Conservation (phyloP, 2,113 vertebrate species). For the Aramus guarauna region DNA sequence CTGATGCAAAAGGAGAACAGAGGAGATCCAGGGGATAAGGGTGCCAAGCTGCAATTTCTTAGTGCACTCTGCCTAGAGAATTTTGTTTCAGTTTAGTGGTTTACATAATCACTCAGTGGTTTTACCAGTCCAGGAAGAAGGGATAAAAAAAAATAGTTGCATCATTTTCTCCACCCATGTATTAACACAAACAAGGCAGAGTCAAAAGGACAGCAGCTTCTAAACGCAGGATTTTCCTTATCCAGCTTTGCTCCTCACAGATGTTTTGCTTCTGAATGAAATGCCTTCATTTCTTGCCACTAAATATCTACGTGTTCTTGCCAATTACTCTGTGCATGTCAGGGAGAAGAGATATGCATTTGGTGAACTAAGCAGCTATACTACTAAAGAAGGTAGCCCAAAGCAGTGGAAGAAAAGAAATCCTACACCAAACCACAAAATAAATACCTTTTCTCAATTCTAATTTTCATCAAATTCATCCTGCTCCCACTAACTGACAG, state of each 20-base stretch:
- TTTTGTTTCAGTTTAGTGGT: constrained; percentile 39
- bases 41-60: neutral
- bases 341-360: neutral
- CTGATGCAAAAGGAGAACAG: neutral
- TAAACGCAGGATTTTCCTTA: neutral
- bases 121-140: constrained; percentile 42
- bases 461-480: neutral
- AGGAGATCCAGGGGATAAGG: neutral
- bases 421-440: neutral
- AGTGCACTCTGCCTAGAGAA: neutral
- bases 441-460: neutral
- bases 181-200: neutral
- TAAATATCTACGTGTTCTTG: neutral
- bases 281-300: neutral
- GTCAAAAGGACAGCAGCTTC: constrained; percentile 21
- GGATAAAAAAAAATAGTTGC: neutral
- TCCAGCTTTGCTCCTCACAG: neutral
- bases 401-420: neutral
- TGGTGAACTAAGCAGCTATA: neutral
- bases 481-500: neutral
- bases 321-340: neutral
- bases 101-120: constrained; percentile 32
- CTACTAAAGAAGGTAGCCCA: neutral
- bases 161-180: constrained; percentile 13
- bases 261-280: neutral